phyloP scores from a whole-genome alignment of 2,888 invertebrate species.

The Neuroscelio doddi region DNA sequence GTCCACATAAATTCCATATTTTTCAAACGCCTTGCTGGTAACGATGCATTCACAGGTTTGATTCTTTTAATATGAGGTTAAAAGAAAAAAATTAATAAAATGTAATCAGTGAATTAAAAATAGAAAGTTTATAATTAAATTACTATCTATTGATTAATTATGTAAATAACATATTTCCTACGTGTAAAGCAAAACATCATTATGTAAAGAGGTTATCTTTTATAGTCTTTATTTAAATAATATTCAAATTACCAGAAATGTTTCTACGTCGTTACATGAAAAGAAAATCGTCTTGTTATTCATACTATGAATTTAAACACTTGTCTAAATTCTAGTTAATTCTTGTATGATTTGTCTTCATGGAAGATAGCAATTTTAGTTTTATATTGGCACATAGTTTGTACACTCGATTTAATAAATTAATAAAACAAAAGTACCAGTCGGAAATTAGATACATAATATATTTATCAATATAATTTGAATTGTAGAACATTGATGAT shows the following conservation, averaged over 20 bases:
- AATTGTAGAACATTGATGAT: too few relatives aligned
- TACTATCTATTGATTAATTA: neutral
- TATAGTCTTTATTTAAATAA: neutral
- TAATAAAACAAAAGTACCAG: conserved; percentile 1
- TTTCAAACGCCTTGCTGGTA: conserved; percentile 34
- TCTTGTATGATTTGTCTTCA: conserved; percentile 10
- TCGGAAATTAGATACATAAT: neutral
- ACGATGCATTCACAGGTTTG: conserved; percentile 8
- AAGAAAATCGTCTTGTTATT: conserved; percentile 15
- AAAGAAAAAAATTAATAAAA: neutral
- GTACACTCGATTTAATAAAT: neutral
- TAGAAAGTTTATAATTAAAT: neutral
- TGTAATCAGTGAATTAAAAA: neutral
- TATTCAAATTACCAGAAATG: conserved; percentile 26
- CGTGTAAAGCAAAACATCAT: neutral
- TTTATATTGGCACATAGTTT: conserved; percentile 2
- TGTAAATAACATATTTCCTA: neutral
- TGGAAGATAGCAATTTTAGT: neutral
- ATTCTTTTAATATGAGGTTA: conserved; percentile 12
- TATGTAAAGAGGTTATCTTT: conserved; percentile 14
- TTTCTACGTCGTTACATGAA: conserved; percentile 13
- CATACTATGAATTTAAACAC: conserved; percentile 29
- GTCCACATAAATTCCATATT: conserved; percentile 53
- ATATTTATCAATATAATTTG: too few relatives aligned
- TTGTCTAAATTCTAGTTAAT: conserved; percentile 4